A percentile compares a stretch with the other conserved stretches of the same genome.
phyloP scores from a whole-genome alignment of 1,140 invertebrate species.

The Apocrypta bakeri region DNA sequence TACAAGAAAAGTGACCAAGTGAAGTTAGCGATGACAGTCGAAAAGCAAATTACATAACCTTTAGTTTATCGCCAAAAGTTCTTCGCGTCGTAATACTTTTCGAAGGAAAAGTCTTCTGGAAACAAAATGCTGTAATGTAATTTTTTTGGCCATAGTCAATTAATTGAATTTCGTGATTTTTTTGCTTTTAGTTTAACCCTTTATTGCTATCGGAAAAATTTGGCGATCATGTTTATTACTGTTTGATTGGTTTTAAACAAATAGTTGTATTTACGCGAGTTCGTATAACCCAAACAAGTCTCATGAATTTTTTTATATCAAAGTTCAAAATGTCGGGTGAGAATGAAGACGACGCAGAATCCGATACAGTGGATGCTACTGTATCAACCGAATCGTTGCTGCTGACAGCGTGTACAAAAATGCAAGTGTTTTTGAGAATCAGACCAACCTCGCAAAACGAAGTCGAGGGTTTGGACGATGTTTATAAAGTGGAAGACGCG shows the following conservation, averaged over 20 bases:
- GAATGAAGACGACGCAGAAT: not conserved
- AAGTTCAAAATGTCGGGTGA: conserved; percentile 21
- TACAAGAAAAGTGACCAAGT: not conserved
- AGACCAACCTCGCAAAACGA: conserved; percentile 54
- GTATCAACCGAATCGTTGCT: conserved; percentile 13
- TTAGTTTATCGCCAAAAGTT: not conserved
- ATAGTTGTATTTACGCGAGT: not conserved
- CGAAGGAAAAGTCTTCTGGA: not conserved
- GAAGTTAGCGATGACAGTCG: conserved; percentile 14
- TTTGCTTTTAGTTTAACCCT: not conserved
- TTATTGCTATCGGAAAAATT: not conserved
- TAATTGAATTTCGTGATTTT: not conserved
- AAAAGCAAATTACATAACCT: conserved; percentile 40
- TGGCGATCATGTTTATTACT: not conserved
- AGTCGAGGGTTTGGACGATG: conserved; percentile 53
- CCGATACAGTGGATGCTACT: not conserved
- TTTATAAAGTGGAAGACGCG: conserved; percentile 59
- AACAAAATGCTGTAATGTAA: not conserved
- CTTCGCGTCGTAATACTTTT: conserved; percentile 17
- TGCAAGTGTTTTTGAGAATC: conserved; percentile 65
- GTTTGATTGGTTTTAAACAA: not conserved
- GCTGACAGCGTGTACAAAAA: conserved; percentile 20
- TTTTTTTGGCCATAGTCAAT: not conserved
- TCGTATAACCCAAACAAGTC: not conserved
- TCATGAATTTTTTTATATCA: conserved; percentile 3